Conservation (phyloP, 2,888 invertebrate genomes). For the Amiota minor region DNA sequence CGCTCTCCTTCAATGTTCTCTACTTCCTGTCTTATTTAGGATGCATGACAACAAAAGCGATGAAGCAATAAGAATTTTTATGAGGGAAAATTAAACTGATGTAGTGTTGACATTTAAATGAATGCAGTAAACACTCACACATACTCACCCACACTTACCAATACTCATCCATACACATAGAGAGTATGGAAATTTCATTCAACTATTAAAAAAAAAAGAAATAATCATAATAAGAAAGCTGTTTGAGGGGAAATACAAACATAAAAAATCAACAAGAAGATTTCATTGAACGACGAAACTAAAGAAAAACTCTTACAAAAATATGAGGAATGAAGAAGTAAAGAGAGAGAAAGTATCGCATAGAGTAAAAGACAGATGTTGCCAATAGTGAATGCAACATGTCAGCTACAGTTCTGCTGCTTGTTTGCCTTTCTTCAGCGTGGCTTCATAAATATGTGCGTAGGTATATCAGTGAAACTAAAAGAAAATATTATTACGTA, state of each 20-base stretch:
- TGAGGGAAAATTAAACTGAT: no score
- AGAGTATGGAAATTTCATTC: neutral
- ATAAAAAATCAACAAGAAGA: neutral
- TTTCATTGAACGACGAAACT: neutral
- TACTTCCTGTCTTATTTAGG: neutral
- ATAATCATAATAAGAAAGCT: neutral
- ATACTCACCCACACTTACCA: neutral
- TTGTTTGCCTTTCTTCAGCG: no score
- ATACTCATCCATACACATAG: neutral
- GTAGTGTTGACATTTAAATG: neutral
- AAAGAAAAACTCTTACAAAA: neutral
- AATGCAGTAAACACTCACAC: neutral
- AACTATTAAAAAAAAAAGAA: slow-evolving; percentile 5
- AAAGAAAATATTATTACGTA: slow-evolving; percentile 3
- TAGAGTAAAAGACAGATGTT: neutral
- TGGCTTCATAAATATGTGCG: neutral
- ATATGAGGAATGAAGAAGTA: neutral
- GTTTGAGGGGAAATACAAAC: neutral
- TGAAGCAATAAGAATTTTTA: neutral
- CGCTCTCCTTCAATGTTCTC: neutral
- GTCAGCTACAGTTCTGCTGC: neutral
- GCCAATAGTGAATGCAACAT: neutral
- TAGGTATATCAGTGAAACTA: neutral
- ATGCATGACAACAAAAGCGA: neutral
- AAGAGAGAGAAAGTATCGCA: neutral